Percentiles rank a stretch among this genome's conserved stretches.
Conservation (phyloP, 2,797 vertebrate genomes). For the Ispidina lecontei region DNA sequence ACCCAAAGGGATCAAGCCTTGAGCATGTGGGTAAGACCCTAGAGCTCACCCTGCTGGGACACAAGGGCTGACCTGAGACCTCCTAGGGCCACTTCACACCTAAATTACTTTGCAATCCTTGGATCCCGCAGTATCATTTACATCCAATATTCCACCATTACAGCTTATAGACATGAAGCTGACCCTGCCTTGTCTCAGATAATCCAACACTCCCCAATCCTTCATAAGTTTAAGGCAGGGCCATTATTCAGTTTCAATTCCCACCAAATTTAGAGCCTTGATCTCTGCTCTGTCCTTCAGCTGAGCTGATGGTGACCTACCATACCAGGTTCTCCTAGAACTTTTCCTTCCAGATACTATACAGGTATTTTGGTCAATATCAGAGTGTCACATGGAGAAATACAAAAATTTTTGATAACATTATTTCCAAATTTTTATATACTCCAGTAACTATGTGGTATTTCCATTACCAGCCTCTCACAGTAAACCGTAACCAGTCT, state of each 20-base stretch:
- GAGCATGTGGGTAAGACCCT: background rate
- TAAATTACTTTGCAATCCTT: background rate
- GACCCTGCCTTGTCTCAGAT: background rate
- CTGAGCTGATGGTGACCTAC: background rate
- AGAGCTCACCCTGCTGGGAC: background rate
- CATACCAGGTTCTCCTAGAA: background rate
- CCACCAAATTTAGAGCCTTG: background rate
- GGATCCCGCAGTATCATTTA: background rate
- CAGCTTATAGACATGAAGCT: background rate
- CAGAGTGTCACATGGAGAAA: background rate
- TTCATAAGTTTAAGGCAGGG: background rate
- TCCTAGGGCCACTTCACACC: background rate
- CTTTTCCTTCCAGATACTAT: background rate
- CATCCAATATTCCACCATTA: accelerated
- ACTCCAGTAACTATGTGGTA: background rate
- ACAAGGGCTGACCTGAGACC: background rate
- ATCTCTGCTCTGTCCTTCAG: background rate
- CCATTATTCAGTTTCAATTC: background rate
- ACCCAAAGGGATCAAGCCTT: background rate
- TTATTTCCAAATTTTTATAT: background rate
- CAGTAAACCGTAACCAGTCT: background rate
- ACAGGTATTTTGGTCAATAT: background rate
- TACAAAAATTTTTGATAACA: background rate
- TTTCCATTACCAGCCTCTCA: background rate
- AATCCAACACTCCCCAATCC: accelerated